Evolutionary conservation across 2,888 invertebrate species (phyloP).

Genomic region (Mesorhabditis spiculigera): DNA sequence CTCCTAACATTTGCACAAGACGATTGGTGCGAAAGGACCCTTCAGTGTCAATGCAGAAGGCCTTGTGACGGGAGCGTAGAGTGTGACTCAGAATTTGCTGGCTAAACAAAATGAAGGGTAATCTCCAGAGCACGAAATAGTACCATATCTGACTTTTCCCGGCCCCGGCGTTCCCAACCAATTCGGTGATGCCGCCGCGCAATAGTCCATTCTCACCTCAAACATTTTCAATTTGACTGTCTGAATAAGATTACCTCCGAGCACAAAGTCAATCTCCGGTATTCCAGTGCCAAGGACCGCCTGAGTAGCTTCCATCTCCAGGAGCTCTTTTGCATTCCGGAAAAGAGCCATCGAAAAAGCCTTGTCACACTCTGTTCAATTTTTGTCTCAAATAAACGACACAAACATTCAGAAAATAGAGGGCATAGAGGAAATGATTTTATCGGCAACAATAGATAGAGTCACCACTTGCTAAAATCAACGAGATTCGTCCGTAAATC

Average conservation of each 20-base stretch:
- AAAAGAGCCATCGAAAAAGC: background rate
- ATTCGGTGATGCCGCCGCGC: background rate
- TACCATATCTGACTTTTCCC: background rate
- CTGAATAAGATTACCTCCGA: conserved; percentile 1
- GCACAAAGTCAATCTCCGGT: background rate
- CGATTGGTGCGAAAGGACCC: background rate
- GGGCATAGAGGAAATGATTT: too few relatives aligned
- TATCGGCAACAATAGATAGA: background rate
- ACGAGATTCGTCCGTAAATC: conserved; percentile 22
- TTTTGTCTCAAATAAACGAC: background rate
- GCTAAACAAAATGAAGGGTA: background rate
- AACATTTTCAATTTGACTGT: background rate
- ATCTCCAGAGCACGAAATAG: background rate
- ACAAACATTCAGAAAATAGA: too few relatives aligned
- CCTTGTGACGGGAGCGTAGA: background rate
- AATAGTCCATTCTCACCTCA: background rate
- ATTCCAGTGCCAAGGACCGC: background rate
- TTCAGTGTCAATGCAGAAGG: conserved; percentile 1
- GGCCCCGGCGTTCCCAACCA: background rate
- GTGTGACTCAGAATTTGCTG: background rate
- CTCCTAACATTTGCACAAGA: background rate
- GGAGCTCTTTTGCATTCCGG: background rate
- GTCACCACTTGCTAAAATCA: conserved; percentile 40
- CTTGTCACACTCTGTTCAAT: background rate
- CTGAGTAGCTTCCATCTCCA: background rate